Base-by-base conservation (phyloP, 64 coral and sea anemone genomes). In the Porites lutea region DNA sequence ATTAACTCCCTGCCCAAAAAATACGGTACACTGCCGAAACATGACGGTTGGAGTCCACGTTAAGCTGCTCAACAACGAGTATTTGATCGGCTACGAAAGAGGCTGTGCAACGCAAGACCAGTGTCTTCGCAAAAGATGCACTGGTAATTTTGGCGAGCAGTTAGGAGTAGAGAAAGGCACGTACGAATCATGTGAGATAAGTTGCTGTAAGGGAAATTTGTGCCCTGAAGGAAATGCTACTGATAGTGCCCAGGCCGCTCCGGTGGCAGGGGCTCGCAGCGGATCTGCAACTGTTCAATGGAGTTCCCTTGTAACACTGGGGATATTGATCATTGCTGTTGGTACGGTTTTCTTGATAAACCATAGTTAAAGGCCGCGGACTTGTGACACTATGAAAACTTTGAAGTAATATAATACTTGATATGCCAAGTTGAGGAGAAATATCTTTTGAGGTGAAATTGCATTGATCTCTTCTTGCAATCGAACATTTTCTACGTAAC, bases 41-140 rank as follows among this genome's bases (percentile, higher is more conserved):
- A 84, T 84, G 81, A 84, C 81, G 4, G 81, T 84, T 12, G 59
- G 64, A 19, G 81, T 84, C 0, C 68, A 67, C 8, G 81, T 84
- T 48, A 18, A 6, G 3, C 3, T 84, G 62, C 18, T 84, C 6
- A 22, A 14, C 2, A n/a, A n/a, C n/a, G 61, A 84, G 46, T 68
- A 84, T 68, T 7, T 51, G 8, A 84, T 59, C 8, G 62, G 18
- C 47, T 84, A 67, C 43, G 61, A 68, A 47, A 65, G 81, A 14
- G 81, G 81, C 19, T 84, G 81, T n/a, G 81, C 81, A 3, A 50
- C 81, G 6, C 81, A 84, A 13, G 81, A 66, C 47, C 27, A 84
- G n/a, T 84, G 81, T 63, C 12, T 84, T 6, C 52, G 20, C 81
- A 67, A 64, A n/a, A 65, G 46, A 51, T 84, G 81, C 11, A 10